phyloP scores from a whole-genome alignment of 2,113 vertebrate species.

The Chaetodon auriga region DNA sequence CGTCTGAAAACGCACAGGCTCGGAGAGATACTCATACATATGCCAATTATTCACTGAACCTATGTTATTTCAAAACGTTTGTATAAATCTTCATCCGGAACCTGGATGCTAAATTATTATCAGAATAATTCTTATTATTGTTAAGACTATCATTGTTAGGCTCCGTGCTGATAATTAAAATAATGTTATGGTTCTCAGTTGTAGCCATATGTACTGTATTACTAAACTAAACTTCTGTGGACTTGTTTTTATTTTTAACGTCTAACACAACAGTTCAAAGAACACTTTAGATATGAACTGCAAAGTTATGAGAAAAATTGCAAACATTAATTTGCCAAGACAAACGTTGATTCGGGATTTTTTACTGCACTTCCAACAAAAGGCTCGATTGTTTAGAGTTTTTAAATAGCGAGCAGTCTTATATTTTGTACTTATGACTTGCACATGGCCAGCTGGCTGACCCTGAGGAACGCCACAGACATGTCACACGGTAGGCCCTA shows the following conservation, averaged over 20 bases:
- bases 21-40: too few species aligned
- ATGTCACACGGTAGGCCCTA: not conserved
- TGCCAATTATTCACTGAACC: too few species aligned
- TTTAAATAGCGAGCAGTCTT: not conserved
- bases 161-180: too few species aligned
- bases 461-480: not conserved
- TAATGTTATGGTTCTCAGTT: not conserved
- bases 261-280: too few species aligned
- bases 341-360: not conserved
- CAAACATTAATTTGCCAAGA: not conserved
- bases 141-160: not conserved
- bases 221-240: too few species aligned
- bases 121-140: not conserved
- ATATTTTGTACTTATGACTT: conserved; percentile 13
- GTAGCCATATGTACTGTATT: not conserved
- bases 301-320: too few species aligned
- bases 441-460: conserved; percentile 25
- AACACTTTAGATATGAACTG: too few species aligned
- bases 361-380: not conserved
- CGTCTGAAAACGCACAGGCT: not conserved
- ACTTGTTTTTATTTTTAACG: not conserved
- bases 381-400: not conserved
- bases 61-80: not conserved
- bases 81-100: not conserved
- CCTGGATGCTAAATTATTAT: too few species aligned